phyloP scores from a whole-genome alignment of 2,113 vertebrate species.

The Hylia prasina region DNA sequence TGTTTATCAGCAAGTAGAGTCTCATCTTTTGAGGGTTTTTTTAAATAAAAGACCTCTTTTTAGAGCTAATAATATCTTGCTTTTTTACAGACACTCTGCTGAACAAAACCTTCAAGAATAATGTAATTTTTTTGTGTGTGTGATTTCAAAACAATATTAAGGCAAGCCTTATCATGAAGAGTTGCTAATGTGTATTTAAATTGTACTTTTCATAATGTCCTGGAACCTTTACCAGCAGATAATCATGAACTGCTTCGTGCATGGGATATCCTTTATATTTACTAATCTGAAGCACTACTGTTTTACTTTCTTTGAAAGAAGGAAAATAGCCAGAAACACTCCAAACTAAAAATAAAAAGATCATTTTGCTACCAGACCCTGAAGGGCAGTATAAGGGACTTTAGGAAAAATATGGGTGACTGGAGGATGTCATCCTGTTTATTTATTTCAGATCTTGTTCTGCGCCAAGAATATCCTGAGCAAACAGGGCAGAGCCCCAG shows the following conservation, averaged over 20 bases:
- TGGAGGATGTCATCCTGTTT: not conserved
- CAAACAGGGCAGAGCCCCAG: not conserved
- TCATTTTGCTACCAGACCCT: not conserved
- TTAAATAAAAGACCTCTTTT: not conserved
- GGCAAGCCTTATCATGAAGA: not conserved
- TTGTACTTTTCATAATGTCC: not conserved
- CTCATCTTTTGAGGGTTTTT: not conserved
- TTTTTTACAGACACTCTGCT: not conserved
- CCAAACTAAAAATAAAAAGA: not conserved
- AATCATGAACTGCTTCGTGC: accelerated
- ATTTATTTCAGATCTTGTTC: not conserved
- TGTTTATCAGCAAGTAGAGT: not conserved
- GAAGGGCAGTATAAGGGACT: not conserved
- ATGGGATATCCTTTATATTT: not conserved
- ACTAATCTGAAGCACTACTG: not conserved
- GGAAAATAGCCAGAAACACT: not conserved
- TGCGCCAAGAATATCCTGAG: not conserved
- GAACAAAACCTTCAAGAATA: not conserved
- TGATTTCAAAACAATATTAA: not conserved
- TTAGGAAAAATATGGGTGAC: not conserved
- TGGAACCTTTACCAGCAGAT: not conserved
- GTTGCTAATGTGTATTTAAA: not conserved
- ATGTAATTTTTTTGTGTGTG: not conserved
- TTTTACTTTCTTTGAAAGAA: not conserved
- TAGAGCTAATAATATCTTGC: not conserved